Conservation (phyloP, 1,140 invertebrate genomes). For the Aphaenogaster rudis region DNA sequence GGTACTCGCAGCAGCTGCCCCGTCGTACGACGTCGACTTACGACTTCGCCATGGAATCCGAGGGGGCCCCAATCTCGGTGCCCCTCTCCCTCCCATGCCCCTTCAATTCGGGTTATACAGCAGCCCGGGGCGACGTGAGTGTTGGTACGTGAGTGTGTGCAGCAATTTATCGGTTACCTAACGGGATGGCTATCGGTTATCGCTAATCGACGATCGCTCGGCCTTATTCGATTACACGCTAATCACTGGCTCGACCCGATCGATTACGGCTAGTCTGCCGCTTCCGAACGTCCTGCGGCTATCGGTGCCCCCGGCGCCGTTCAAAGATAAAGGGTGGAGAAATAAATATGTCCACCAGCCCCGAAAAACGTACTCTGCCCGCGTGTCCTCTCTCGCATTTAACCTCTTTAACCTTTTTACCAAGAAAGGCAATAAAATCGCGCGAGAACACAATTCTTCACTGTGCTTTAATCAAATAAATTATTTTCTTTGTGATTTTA, state of each 20-base stretch:
- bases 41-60: conserved; percentile 10
- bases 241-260: conserved; percentile 80
- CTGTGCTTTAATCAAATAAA: conserved; percentile 28
- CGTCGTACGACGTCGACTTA: conserved; percentile 29
- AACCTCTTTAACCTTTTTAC: conserved; percentile 1
- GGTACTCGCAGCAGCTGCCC: conserved; percentile 47
- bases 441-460: neutral
- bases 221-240: conserved; percentile 83
- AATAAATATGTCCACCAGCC: conserved; percentile 48
- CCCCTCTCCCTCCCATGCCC: neutral
- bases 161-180: conserved; percentile 81
- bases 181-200: conserved; percentile 82
- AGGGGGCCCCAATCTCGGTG: neutral
- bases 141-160: conserved; percentile 64
- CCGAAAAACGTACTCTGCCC: conserved; percentile 33
- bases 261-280: conserved; percentile 80
- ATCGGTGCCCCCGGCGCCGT: conserved; percentile 10
- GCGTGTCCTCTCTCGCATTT: conserved; percentile 5
- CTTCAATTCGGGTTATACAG: conserved; percentile 13
- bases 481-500: neutral
- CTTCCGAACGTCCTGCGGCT: conserved; percentile 46
- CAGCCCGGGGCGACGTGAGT: conserved; percentile 41
- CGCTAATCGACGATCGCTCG: conserved; percentile 82
- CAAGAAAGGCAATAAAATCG: neutral
- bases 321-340: conserved; percentile 54